Conservation (phyloP, 1,140 invertebrate genomes). For the Rhagoletis zephyria region DNA sequence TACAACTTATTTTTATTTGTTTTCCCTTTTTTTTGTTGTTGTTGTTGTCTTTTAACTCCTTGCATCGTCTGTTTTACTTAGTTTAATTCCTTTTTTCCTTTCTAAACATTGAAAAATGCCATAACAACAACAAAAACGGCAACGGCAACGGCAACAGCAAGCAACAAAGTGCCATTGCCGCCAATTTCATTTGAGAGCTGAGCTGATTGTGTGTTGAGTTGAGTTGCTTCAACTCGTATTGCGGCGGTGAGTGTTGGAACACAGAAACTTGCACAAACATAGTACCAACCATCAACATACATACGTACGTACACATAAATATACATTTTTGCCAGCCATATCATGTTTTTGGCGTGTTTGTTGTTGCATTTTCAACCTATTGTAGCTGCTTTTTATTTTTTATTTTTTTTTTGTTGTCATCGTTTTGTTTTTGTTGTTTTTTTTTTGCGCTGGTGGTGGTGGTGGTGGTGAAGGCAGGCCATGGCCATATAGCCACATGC, state of each 20-base stretch:
- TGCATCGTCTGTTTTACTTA: conserved; percentile 29
- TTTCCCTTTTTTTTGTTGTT: neutral
- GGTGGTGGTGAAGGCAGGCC: neutral
- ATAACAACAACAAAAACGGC: neutral
- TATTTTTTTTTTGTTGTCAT: neutral
- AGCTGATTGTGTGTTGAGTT: neutral
- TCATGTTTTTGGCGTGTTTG: conserved; percentile 37
- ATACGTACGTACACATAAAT: neutral
- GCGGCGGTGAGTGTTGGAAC: neutral
- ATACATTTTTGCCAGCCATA: neutral
- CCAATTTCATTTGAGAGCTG: conserved; percentile 12
- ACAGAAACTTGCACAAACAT: neutral
- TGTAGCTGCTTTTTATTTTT: neutral
- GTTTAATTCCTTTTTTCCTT: conserved; percentile 36
- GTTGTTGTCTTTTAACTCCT: neutral
- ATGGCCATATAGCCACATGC: neutral
- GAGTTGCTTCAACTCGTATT: conserved; percentile 13
- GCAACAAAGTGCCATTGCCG: conserved; percentile 27
- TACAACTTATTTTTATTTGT: no score
- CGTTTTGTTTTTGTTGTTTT: neutral
- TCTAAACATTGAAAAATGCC: conserved; percentile 17
- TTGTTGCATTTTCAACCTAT: neutral
- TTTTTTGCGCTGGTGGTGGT: neutral
- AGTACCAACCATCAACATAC: neutral
- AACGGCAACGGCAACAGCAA: neutral